These are phyloP conservation scores for Echinarachnius parma DNA, from an alignment of 53 echinoderm and acorn worm genomes.

Conservation along the genomic window DNA sequence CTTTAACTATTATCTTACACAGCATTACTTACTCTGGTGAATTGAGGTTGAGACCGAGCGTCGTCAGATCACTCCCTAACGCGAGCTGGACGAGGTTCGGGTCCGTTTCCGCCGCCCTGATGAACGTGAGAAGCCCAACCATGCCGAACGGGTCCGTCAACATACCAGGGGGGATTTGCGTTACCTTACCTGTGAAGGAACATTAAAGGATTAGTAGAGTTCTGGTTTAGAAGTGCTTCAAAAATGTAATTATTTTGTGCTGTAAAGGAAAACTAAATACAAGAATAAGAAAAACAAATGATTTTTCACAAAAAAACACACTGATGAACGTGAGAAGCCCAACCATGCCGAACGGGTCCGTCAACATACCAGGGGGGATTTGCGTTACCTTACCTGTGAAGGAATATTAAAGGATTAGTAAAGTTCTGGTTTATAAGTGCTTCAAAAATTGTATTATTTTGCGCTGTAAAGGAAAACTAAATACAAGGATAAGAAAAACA, in stretches of 20 bases:
- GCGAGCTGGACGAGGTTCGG: constrained; percentile 92
- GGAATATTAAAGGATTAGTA: too few species aligned
- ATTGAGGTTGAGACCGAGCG: constrained; percentile 96
- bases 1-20: background rate
- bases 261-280: too few species aligned
- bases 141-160: constrained; percentile 97
- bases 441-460: too few species aligned
- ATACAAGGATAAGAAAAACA: too few species aligned
- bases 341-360: constrained; percentile 96
- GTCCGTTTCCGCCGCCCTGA: constrained; percentile 90
- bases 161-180: constrained; percentile 92
- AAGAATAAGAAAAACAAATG: too few species aligned
- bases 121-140: constrained; percentile 92
- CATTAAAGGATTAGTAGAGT: too few species aligned
- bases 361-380: constrained; percentile 94
- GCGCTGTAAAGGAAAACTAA: too few species aligned
- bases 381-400: constrained; percentile 86
- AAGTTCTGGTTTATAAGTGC: too few species aligned
- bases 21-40: constrained; percentile 84
- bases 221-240: too few species aligned
- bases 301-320: too few species aligned
- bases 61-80: constrained; percentile 91
- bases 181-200: constrained; percentile 75
- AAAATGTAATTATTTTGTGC: too few species aligned
- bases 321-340: constrained; percentile 91